A percentile compares a stretch with the other conserved stretches of the same genome.
Conservation (phyloP, 2,113 vertebrate genomes). For the Clarias macrocephalus region DNA sequence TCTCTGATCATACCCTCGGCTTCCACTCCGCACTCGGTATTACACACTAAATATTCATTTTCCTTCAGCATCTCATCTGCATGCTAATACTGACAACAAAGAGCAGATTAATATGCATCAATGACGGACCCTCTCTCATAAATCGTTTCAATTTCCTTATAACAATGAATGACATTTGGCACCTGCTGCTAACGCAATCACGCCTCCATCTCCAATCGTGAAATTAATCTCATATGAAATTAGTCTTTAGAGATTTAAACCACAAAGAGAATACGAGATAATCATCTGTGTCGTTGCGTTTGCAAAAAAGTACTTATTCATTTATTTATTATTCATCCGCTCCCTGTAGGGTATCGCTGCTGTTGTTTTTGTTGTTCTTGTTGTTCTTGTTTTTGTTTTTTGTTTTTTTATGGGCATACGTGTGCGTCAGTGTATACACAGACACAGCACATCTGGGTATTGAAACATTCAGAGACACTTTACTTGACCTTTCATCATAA, state of each 20-base stretch:
- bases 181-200: constrained; percentile 34
- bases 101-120: constrained; percentile 24
- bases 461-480: neutral
- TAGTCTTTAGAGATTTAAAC: constrained; percentile 37
- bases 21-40: neutral
- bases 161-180: constrained; percentile 43
- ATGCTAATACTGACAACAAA: constrained; percentile 30
- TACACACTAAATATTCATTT: constrained; percentile 20
- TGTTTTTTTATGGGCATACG: neutral
- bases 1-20: neutral
- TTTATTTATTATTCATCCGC: constrained; percentile 22
- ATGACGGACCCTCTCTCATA: constrained; percentile 26
- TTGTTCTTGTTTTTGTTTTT: too few relatives aligned
- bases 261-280: constrained; percentile 21
- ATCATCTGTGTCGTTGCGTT: constrained; percentile 37
- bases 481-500: neutral
- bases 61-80: constrained; percentile 10
- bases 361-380: too few relatives aligned
- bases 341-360: neutral
- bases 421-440: neutral
- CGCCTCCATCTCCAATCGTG: constrained; percentile 38
- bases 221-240: constrained; percentile 47
- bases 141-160: constrained; percentile 32
- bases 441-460: neutral
- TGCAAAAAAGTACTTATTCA: constrained; percentile 25